These are phyloP conservation scores for Urosaurus nigricauda DNA, from an alignment of 2,797 vertebrate species.

Conservation along the genomic window DNA sequence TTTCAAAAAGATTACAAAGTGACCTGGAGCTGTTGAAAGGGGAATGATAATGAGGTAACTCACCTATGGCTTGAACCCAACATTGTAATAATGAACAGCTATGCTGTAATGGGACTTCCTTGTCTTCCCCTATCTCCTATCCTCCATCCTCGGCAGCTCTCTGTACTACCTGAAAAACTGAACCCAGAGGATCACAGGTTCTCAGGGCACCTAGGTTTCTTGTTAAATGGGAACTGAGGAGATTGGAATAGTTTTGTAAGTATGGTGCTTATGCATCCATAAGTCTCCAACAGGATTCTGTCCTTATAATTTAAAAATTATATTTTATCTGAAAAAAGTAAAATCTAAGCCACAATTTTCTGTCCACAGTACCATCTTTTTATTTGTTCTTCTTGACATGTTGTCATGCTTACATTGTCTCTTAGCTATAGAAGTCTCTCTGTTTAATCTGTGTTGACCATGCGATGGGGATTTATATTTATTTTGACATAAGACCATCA, in stretches of 20 bases:
- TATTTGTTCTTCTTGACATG: neutral
- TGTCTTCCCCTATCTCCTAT: too few relatives aligned
- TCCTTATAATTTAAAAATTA: too few relatives aligned
- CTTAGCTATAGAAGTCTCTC: neutral
- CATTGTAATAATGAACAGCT: neutral
- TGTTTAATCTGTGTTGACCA: neutral
- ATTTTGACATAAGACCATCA: constrained; percentile 15
- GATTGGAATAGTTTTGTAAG: too few relatives aligned
- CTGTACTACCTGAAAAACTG: neutral
- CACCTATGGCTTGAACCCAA: neutral
- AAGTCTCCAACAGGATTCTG: too few relatives aligned
- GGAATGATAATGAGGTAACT: neutral
- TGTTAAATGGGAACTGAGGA: too few relatives aligned
- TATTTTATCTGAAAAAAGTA: neutral
- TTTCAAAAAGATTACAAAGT: neutral
- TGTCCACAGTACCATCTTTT: neutral
- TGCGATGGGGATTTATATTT: neutral
- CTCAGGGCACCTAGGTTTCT: too few relatives aligned
- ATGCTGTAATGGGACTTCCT: neutral
- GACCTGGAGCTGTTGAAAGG: too few relatives aligned
- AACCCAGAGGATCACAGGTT: neutral
- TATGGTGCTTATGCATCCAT: too few relatives aligned
- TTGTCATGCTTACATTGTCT: neutral
- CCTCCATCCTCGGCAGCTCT: neutral
- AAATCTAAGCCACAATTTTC: neutral